Evolutionary conservation across 2,888 invertebrate genomes (phyloP).

Genomic region (Tachystola acroxantha): DNA sequence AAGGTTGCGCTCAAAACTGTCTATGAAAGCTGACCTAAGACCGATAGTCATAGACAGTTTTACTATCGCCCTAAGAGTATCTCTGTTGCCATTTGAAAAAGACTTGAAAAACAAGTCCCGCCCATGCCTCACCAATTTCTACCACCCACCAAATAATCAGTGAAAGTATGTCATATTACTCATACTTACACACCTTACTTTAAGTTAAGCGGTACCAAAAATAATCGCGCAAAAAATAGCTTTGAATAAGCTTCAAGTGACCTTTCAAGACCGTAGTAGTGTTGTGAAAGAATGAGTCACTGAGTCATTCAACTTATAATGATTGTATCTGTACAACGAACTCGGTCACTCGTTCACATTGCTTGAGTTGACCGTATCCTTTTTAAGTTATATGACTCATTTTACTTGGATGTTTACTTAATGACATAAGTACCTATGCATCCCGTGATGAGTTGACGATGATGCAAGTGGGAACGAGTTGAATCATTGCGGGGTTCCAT

Average conservation of each 20-base stretch:
- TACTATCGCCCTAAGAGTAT: no score
- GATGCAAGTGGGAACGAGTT: constrained; percentile 21
- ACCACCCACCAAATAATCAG: constrained; percentile 8
- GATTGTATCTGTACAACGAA: constrained; percentile 39
- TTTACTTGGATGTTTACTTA: constrained; percentile 31
- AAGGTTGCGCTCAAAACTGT: no score
- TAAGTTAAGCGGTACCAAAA: background rate
- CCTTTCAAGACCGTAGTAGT: constrained; percentile 54
- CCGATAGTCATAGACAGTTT: no score
- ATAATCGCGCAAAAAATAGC: background rate
- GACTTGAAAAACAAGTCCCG: background rate
- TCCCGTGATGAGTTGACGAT: constrained; percentile 13
- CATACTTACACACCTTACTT: background rate
- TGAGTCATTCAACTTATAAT: constrained; percentile 58
- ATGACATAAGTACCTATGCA: constrained; percentile 19
- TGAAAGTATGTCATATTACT: constrained; percentile 10
- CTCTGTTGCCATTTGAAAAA: no score
- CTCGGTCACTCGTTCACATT: constrained; percentile 52
- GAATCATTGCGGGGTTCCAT: constrained; percentile 6
- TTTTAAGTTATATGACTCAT: constrained; percentile 58
- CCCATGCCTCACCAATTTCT: constrained; percentile 1
- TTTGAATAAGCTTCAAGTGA: constrained; percentile 23
- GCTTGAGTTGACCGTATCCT: constrained; percentile 43
- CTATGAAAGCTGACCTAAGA: no score
- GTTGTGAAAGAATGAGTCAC: constrained; percentile 56